Conservation (phyloP, 2,888 invertebrate species). For the Orgyia antiqua region DNA sequence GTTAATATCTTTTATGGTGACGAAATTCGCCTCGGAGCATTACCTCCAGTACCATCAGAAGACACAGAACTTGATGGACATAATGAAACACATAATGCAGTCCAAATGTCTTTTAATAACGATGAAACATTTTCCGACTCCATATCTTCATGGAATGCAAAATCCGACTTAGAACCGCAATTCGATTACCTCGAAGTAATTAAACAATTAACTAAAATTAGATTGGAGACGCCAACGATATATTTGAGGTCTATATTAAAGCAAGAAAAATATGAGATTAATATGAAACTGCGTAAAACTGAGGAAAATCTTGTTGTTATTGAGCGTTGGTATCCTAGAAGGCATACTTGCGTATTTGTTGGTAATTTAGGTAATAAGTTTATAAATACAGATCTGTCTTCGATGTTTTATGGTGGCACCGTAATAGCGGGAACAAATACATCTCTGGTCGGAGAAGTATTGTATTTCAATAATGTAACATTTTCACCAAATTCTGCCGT, state of each 20-base stretch:
- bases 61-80: slow-evolving; percentile 72
- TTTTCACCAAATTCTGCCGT: slow-evolving; percentile 65
- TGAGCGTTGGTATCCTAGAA: slow-evolving; percentile 88
- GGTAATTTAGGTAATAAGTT: slow-evolving; percentile 82
- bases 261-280: slow-evolving; percentile 79
- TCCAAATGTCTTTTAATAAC: slow-evolving; percentile 82
- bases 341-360: slow-evolving; percentile 86
- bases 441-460: slow-evolving; percentile 50
- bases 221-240: slow-evolving; percentile 82
- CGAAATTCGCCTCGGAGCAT: slow-evolving; percentile 86
- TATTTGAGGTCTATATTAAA: slow-evolving; percentile 85
- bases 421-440: slow-evolving; percentile 61
- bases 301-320: slow-evolving; percentile 82
- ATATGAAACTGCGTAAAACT: slow-evolving; percentile 82
- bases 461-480: slow-evolving; percentile 64
- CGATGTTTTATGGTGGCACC: slow-evolving; percentile 85
- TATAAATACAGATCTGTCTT: slow-evolving; percentile 84
- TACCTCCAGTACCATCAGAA: slow-evolving; percentile 66
- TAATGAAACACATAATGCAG: slow-evolving; percentile 81
- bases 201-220: slow-evolving; percentile 77
- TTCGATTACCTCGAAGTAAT: slow-evolving; percentile 77
- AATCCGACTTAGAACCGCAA: slow-evolving; percentile 62
- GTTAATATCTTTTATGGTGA: slow-evolving; percentile 94
- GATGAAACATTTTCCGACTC: slow-evolving; percentile 52
- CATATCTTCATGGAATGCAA: slow-evolving; percentile 82